Conservation (phyloP, 2,113 vertebrate species). For the Phrynocephalus versicolor region DNA sequence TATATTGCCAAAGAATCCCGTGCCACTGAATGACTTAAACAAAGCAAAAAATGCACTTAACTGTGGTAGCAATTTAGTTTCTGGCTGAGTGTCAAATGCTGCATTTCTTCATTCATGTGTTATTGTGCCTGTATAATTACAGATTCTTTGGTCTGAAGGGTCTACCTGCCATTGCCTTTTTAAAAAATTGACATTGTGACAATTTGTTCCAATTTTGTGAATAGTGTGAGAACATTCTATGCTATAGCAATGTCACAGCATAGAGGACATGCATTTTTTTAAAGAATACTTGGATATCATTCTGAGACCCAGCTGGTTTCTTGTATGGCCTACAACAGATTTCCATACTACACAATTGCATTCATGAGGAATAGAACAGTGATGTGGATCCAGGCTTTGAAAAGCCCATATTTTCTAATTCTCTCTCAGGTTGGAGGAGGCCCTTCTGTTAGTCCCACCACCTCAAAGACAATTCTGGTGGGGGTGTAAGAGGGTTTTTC, state of each 20-base stretch:
- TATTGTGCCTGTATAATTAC: constrained; percentile 5
- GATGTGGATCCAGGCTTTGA: too few relatives aligned
- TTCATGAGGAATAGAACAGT: too few relatives aligned
- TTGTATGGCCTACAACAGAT: neutral
- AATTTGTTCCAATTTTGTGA: neutral
- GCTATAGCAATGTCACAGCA: neutral
- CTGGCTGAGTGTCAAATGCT: neutral
- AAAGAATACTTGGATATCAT: neutral
- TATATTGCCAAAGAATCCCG: neutral
- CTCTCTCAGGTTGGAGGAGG: too few relatives aligned
- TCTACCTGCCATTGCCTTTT: neutral
- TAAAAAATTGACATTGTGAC: neutral
- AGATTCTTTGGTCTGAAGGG: neutral
- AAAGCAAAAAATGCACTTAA: neutral
- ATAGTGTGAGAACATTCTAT: neutral
- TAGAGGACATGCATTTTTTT: neutral
- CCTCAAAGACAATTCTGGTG: too few relatives aligned
- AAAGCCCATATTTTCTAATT: too few relatives aligned
- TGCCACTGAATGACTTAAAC: neutral
- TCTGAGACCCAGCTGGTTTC: neutral
- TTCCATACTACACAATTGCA: neutral
- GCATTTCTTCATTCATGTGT: neutral
- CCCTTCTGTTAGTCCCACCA: too few relatives aligned
- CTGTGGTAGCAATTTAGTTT: neutral
- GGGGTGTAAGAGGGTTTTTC: too few relatives aligned